Evolutionary conservation across 2,888 invertebrate genomes (phyloP).

Genomic region (Epirrita christyi): DNA sequence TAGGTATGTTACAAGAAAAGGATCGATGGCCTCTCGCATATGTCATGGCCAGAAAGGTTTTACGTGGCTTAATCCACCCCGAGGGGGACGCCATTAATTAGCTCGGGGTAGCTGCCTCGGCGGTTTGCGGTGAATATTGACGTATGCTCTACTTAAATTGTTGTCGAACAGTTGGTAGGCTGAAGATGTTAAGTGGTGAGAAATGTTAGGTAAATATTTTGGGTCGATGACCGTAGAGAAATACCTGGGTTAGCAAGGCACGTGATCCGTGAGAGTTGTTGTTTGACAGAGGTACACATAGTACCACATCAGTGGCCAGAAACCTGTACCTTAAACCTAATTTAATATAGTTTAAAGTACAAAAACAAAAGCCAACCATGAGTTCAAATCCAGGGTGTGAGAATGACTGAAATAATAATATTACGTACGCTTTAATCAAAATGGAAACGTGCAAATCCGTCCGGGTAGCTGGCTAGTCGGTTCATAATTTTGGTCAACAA

Average conservation of each 20-base stretch:
- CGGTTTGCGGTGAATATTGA: conserved; percentile 74
- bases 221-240: too few species aligned
- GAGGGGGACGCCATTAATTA: conserved; percentile 71
- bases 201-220: not conserved
- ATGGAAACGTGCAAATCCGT: not conserved
- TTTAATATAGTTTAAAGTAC: too few species aligned
- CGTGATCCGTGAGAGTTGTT: too few species aligned
- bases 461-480: conserved; percentile 2
- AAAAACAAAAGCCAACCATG: too few species aligned
- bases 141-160: conserved; percentile 47
- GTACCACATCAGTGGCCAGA: too few species aligned
- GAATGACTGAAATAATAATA: too few species aligned
- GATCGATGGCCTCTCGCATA: conserved; percentile 58
- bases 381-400: too few species aligned
- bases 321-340: too few species aligned
- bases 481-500: conserved; percentile 15
- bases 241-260: too few species aligned
- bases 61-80: conserved; percentile 74
- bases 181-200: conserved; percentile 10
- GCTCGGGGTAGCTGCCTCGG: conserved; percentile 60
- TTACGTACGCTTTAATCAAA: not conserved
- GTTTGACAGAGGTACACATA: too few species aligned
- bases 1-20: conserved; percentile 51
- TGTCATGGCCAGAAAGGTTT: conserved; percentile 74
- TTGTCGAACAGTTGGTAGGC: conserved; percentile 21